phyloP scores from a whole-genome alignment of 2,797 vertebrate species.

The Diceros bicornis region DNA sequence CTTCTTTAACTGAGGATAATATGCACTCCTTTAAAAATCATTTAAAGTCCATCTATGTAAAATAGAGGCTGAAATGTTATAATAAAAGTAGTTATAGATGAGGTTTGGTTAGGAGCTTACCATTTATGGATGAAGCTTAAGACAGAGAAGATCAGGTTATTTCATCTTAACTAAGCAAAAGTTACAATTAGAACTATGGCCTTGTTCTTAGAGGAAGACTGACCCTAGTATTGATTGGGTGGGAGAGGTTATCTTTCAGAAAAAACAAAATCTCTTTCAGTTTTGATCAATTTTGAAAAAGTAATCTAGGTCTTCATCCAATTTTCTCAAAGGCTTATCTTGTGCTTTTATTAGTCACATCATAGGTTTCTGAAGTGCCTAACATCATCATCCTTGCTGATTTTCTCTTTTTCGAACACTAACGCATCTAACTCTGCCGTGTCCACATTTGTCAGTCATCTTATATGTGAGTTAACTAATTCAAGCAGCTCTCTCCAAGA shows the following conservation, averaged over 20 bases:
- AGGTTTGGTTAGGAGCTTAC: neutral
- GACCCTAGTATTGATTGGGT: neutral
- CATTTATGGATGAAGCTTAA: neutral
- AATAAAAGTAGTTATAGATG: neutral
- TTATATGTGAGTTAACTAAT: neutral
- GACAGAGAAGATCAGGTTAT: neutral
- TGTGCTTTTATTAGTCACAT: no score
- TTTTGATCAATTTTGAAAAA: neutral
- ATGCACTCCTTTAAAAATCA: neutral
- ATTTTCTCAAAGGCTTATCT: neutral
- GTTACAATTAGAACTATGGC: neutral
- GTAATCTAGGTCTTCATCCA: neutral
- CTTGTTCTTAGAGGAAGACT: neutral
- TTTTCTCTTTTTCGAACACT: neutral
- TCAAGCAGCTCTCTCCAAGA: neutral
- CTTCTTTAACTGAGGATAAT: neutral
- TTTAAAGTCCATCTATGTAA: neutral
- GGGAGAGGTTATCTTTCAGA: neutral
- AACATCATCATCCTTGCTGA: rapidly evolving
- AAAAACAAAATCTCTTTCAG: rapidly evolving
- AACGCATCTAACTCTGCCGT: rapidly evolving
- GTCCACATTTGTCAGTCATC: neutral
- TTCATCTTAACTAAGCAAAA: neutral
- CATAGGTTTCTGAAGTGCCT: rapidly evolving
- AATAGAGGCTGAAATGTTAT: neutral